Conservation (phyloP, 2,113 vertebrate genomes). For the Meriones unguiculatus region DNA sequence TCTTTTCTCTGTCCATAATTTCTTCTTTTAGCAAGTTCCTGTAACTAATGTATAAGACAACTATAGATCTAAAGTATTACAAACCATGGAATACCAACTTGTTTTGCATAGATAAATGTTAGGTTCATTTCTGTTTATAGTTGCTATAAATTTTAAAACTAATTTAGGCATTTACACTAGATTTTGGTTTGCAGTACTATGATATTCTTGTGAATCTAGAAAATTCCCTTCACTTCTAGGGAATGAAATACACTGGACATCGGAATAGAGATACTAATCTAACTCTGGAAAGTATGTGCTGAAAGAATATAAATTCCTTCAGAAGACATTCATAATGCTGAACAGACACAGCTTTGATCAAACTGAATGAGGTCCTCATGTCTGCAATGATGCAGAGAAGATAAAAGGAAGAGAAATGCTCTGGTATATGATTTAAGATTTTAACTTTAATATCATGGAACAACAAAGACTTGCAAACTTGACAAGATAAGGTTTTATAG, state of each 20-base stretch:
- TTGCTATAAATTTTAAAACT: not conserved
- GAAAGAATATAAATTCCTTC: not conserved
- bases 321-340: not conserved
- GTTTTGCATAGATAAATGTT: not conserved
- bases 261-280: not conserved
- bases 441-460: constrained; percentile 20
- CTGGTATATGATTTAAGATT: constrained; percentile 1
- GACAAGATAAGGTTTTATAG: not conserved
- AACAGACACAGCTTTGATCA: not conserved
- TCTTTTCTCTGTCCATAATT: not conserved
- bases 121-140: not conserved
- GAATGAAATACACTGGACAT: constrained; percentile 46
- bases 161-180: not conserved
- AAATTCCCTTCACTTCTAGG: not conserved
- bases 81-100: not conserved
- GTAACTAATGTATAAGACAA: not conserved
- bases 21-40: not conserved
- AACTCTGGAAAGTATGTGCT: not conserved
- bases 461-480: not conserved
- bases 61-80: not conserved
- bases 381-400: not conserved
- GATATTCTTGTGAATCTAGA: not conserved
- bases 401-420: not conserved
- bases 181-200: constrained; percentile 12
- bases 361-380: not conserved